Evolutionary conservation across 2,113 vertebrate genomes (phyloP), one percentile per base, ranked within the genome.

Genomic region (Cyanoderma ruficeps): DNA sequence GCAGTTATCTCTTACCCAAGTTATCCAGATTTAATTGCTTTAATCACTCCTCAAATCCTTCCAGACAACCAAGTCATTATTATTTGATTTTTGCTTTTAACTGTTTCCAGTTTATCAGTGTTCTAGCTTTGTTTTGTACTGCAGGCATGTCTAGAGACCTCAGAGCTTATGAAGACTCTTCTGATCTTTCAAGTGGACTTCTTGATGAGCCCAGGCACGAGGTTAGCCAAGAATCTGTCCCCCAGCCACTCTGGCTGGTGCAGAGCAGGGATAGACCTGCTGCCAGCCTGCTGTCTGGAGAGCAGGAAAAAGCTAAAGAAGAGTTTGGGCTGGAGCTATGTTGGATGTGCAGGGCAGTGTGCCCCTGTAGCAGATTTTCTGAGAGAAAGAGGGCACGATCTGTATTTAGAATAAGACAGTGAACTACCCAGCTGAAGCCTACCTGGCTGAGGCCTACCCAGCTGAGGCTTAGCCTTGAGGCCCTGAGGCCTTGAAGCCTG

Each of bases 21-120:
- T 79, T 82, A 91, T 30, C 39, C 49, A 57, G 41, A 81, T 77
- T 88, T 94, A 94, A 61, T 89, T 84, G 67, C 79, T 91, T 90
- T 90, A 74, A 90, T 76, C 11, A 42, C 56, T 88, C 60, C 42
- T 87, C 67, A 74, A n/a, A 70, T 93, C 82, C 60, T 94, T 94
- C 79, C 85, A 90, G 90, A 91, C 75, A 76, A 42, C 22, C 59
- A 77, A 77, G 47, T 83, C 33, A 55, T 93, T 87, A 57, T 47
- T 89, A 65, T 79, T 84, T 79, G 74, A 60, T 49, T 72, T 93
- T 87, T 87, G 16, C 30, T 84, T 95, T 59, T 70, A 93, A 90
- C 77, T 83, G 39, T 35, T 86, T 91, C 24, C 52, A 63, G 7
- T 76, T 52, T 74, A 22, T 72, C 71, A 53, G 10, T 22, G 27